Evolutionary conservation across 2,888 invertebrate species (phyloP).

Genomic region (Phortica magna): DNA sequence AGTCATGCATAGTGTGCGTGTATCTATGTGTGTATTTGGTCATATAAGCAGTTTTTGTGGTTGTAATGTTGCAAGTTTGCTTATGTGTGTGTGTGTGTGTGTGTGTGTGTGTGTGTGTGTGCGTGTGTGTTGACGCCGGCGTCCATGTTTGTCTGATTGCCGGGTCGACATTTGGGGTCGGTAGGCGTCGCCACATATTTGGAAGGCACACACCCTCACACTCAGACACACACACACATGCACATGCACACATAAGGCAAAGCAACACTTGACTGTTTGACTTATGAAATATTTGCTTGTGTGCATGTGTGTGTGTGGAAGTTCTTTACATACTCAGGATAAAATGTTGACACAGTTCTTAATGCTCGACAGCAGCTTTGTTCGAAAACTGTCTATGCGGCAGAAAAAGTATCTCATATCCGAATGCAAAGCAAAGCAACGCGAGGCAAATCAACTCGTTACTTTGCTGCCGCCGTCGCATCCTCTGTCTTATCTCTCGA

Average conservation of each 20-base stretch:
- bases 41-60: neutral
- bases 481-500: constrained; percentile 3
- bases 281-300: constrained; percentile 1
- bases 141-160: constrained; percentile 16
- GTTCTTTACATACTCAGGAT: constrained; percentile 17
- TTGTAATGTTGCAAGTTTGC: neutral
- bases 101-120: constrained; percentile 9
- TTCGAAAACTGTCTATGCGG: constrained; percentile 1
- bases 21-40: neutral
- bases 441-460: neutral
- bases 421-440: neutral
- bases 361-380: constrained; percentile 10
- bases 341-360: constrained; percentile 26
- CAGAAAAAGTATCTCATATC: neutral
- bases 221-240: neutral
- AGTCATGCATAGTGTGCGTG: constrained; percentile 12
- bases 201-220: constrained; percentile 13
- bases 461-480: neutral
- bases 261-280: constrained; percentile 8
- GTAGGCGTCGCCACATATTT: constrained; percentile 1
- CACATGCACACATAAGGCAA: neutral
- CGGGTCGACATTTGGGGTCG: neutral
- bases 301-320: neutral
- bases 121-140: neutral
- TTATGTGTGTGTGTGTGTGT: constrained; percentile 6